These are phyloP conservation scores for Blastomussa wellsi DNA, from an alignment of 92 coral and sea anemone species.

Conservation along the genomic window DNA sequence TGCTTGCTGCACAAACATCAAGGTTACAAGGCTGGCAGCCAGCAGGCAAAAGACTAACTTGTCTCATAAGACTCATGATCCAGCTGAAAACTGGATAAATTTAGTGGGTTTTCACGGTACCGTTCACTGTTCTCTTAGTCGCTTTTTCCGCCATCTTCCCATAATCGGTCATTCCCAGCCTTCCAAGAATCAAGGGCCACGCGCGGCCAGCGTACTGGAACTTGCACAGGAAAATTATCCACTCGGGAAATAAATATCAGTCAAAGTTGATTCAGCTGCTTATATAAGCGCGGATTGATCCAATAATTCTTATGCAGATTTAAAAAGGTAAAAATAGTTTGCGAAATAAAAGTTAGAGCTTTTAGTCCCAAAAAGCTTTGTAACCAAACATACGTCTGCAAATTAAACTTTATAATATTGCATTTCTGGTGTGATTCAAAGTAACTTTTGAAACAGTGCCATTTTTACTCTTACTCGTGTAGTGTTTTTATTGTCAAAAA, in stretches of 20 bases:
- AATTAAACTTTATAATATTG: neutral
- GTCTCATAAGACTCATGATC: constrained; percentile 87
- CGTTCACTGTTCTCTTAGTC: constrained; percentile 1
- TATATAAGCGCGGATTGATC: neutral
- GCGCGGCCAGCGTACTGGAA: constrained; percentile 26
- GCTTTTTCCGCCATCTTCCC: constrained; percentile 33
- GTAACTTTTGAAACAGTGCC: neutral
- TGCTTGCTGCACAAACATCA: constrained; percentile 93
- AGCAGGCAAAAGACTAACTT: constrained; percentile 92
- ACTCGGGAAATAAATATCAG: neutral
- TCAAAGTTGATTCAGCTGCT: constrained; percentile 36
- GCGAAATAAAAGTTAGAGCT: neutral
- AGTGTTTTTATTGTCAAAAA: too few species aligned
- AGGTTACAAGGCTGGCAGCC: constrained; percentile 99
- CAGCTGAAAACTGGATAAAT: neutral
- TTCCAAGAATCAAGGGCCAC: constrained; percentile 5
- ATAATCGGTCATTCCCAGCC: constrained; percentile 21
- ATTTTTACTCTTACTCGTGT: too few species aligned
- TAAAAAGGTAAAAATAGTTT: neutral
- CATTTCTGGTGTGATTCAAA: neutral
- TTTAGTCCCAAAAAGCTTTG: neutral
- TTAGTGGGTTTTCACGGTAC: constrained; percentile 11
- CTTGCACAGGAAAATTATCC: neutral
- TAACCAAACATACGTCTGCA: neutral
- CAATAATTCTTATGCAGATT: constrained; percentile 1